Base-by-base conservation (phyloP, 2,888 invertebrate genomes). In the Megastigmus dorsalis region DNA sequence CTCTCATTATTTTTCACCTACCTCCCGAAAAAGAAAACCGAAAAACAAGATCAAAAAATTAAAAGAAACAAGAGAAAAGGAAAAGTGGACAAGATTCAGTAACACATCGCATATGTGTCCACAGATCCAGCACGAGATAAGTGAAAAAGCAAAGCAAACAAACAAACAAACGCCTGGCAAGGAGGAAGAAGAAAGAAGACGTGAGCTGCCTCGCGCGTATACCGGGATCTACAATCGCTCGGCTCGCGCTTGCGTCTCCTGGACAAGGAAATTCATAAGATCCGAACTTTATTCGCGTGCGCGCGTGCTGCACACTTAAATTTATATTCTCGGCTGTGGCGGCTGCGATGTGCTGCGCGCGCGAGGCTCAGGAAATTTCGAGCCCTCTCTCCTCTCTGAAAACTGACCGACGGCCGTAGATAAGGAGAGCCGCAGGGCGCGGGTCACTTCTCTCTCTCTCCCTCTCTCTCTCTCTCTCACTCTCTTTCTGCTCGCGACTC, bases 231-330 rank as follows among this genome's bases (percentile, higher is more conserved):
- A 66, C 69, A 66, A 70, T 66, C 69, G 38, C 59, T 43, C 50
- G 54, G 68, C 69, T 45, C 26, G 13, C 6, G 23, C n/a, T n/a
- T n/a, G n/a, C 7, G 50, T 30, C 63, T 54, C 59, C n/a, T n/a
- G n/a, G 50, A 54, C 72, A 60, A 76, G 76, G 66, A 73, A 76
- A 76, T 76, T 76, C 76, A 76, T 76, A 76, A 76, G 76, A 73
- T 69, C 54, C 69, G 66, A 73, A 76, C 59, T 72, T 76, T 76
- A 73, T 73, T 73, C 69, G 67, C 67, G 67, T 38, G 52, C 54
- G 63, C 71, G 28, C 48, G 52, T 33, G 59, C 52, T 38, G 15
- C 10, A 36, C 54, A 23, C 28, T 45, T 55, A 72, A 75, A 72
- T 75, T 75, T 75, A n/a, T n/a, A n/a, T n/a, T n/a, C n/a, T n/a